These are phyloP conservation scores for Trochalopteron elliotii DNA, from an alignment of 2,113 vertebrate genomes.

Conservation along the genomic window DNA sequence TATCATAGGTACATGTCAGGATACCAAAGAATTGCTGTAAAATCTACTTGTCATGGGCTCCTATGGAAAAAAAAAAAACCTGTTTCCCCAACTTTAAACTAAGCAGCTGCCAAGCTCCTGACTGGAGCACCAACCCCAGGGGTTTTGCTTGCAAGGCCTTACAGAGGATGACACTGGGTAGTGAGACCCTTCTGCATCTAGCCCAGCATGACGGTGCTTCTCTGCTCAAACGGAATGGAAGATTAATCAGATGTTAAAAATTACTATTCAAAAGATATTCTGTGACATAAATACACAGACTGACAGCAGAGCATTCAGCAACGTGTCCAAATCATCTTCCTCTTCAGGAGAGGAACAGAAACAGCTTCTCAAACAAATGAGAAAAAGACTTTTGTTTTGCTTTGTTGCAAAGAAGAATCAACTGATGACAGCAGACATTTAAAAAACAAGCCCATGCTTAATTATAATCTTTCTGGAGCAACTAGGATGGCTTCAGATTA, in stretches of 20 bases:
- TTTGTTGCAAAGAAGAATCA: constrained; percentile 1
- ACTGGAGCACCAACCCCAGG: rapidly evolving
- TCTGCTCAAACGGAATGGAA: neutral
- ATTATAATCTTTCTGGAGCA: constrained; percentile 51
- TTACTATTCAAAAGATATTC: constrained; percentile 19
- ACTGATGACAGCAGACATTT: neutral
- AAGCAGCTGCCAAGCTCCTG: neutral
- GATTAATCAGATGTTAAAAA: constrained; percentile 29
- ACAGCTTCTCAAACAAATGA: constrained; percentile 24
- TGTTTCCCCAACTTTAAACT: neutral
- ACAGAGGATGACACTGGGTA: neutral
- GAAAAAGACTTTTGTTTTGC: neutral
- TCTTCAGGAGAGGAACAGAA: constrained; percentile 35
- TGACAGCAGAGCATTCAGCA: neutral
- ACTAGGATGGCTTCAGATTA: constrained; percentile 53
- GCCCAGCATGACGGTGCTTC: neutral
- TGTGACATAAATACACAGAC: constrained; percentile 19
- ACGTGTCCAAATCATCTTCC: neutral
- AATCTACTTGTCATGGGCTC: neutral
- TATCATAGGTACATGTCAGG: rapidly evolving
- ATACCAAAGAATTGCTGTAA: neutral
- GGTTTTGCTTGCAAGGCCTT: neutral
- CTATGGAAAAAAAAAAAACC: neutral
- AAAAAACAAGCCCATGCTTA: neutral
- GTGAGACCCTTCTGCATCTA: neutral